phyloP scores from a whole-genome alignment of 2,797 vertebrate species.

The Anguilla marmorata region DNA sequence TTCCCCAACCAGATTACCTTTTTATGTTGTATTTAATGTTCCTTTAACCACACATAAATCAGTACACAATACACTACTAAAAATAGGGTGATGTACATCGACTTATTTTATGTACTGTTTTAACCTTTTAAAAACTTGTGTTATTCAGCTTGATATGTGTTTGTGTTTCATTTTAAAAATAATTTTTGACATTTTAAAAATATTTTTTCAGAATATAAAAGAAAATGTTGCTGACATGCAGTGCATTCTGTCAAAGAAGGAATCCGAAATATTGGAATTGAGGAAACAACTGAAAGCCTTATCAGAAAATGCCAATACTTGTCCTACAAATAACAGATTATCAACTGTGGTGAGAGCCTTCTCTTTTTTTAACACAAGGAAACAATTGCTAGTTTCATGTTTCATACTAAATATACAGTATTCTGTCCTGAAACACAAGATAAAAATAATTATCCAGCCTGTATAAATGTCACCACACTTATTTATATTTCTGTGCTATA shows the following conservation, averaged over 20 bases:
- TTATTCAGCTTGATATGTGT: neutral
- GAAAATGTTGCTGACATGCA: slow-evolving; percentile 48
- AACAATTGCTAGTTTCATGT: neutral
- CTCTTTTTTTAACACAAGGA: neutral
- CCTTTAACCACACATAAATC: too few relatives aligned
- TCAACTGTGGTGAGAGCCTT: neutral
- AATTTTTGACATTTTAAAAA: neutral
- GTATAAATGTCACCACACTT: neutral
- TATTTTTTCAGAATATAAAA: slow-evolving; percentile 30
- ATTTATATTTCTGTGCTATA: slow-evolving; percentile 10
- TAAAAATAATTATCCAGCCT: neutral
- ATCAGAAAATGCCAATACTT: neutral
- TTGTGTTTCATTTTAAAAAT: neutral
- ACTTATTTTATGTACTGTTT: neutral
- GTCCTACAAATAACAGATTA: neutral
- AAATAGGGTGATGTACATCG: neutral
- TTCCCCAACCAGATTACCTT: neutral
- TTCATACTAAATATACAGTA: neutral
- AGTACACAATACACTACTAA: neutral
- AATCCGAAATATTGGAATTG: slow-evolving; percentile 56
- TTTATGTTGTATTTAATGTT: neutral
- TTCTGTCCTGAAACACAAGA: neutral
- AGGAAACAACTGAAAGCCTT: slow-evolving; percentile 49
- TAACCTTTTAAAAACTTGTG: neutral
- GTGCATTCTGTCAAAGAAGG: slow-evolving; percentile 52